phyloP scores from a whole-genome alignment of 2,113 vertebrate species.

The Eulemur macaco region DNA sequence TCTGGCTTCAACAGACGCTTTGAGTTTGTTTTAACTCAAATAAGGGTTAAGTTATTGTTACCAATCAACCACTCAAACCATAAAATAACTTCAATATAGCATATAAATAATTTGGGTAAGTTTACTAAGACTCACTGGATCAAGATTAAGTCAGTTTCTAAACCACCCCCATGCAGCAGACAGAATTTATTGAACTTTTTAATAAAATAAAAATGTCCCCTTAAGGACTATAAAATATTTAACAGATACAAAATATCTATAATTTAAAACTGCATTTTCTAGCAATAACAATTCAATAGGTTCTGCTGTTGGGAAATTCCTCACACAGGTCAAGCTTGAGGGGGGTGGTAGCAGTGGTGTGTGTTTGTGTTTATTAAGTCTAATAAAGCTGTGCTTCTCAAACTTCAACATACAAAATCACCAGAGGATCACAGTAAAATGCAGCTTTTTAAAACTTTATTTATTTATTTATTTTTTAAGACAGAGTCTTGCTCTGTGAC shows the following conservation, averaged over 20 bases:
- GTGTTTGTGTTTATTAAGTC: not conserved
- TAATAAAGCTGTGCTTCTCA: slow-evolving; percentile 17
- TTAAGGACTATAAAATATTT: not conserved
- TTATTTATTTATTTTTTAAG: too few relatives aligned
- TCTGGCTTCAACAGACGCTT: not conserved
- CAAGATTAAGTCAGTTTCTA: slow-evolving; percentile 13
- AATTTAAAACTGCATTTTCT: slow-evolving; percentile 4
- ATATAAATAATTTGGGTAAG: not conserved
- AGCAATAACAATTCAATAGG: slow-evolving; percentile 31
- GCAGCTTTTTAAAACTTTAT: not conserved
- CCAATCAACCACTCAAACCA: not conserved
- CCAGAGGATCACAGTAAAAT: not conserved
- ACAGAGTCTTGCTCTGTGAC: too few relatives aligned
- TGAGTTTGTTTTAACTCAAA: not conserved
- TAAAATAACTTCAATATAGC: not conserved
- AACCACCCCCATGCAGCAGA: not conserved
- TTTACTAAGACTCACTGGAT: not conserved
- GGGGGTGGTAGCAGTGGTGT: too few relatives aligned
- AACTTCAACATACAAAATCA: slow-evolving; percentile 7
- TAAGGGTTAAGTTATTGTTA: not conserved
- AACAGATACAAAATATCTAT: slow-evolving; percentile 1
- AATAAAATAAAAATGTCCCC: not conserved
- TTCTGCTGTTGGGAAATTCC: not conserved
- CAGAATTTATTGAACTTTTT: slow-evolving; percentile 22
- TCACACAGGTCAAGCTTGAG: not conserved